phyloP scores from a whole-genome alignment of 2,888 invertebrate genomes.

The Tridacna gigas region DNA sequence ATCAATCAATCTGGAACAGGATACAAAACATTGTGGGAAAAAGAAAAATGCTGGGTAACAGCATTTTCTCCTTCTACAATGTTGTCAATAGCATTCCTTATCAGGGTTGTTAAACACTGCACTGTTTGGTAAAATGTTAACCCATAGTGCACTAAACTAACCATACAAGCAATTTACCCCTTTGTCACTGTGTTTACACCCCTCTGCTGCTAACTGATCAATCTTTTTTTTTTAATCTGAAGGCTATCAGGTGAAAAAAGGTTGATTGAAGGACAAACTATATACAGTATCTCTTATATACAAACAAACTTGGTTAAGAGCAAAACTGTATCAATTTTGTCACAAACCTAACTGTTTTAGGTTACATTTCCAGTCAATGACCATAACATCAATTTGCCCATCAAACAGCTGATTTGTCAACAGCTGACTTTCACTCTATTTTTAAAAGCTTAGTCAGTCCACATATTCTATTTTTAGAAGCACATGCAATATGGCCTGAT shows the following conservation, averaged over 20 bases:
- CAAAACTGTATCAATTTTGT: background rate
- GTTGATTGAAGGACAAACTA: no score
- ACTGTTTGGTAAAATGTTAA: background rate
- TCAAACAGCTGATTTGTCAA: slow-evolving; percentile 14
- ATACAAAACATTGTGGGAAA: background rate
- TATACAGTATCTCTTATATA: background rate
- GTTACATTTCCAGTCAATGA: background rate
- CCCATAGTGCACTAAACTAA: no score
- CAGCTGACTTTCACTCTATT: no score
- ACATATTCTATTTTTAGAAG: slow-evolving; percentile 12
- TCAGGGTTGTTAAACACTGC: background rate
- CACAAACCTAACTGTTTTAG: background rate
- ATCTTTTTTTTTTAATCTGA: no score
- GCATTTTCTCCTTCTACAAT: background rate
- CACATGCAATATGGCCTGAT: background rate
- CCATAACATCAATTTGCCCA: background rate
- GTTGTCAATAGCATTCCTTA: background rate
- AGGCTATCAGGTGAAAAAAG: no score
- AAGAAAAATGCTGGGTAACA: background rate
- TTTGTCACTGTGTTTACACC: no score
- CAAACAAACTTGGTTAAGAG: background rate
- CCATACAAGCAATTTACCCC: no score
- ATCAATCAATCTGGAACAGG: background rate
- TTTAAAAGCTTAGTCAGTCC: no score
- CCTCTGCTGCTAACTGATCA: no score